These are phyloP conservation scores for Dascillus cervinus DNA, from an alignment of 2,888 invertebrate species.

Conservation along the genomic window DNA sequence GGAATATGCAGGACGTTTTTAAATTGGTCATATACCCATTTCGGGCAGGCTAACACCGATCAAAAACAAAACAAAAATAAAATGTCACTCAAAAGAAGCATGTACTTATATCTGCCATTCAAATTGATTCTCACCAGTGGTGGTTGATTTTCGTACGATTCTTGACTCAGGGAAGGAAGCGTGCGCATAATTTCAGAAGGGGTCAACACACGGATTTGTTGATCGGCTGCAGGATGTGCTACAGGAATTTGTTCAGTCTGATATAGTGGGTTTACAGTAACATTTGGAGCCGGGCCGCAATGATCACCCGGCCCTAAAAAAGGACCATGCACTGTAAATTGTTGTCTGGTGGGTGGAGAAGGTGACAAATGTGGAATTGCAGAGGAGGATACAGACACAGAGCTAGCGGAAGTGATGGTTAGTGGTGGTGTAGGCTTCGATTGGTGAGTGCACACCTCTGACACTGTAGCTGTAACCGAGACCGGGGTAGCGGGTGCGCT, in stretches of 20 bases:
- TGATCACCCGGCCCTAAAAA: constrained; percentile 44
- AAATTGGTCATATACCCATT: too few relatives aligned
- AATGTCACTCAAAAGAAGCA: too few relatives aligned
- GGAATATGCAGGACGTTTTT: too few relatives aligned
- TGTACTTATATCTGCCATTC: constrained; percentile 22
- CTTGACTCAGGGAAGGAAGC: constrained; percentile 74
- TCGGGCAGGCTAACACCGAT: too few relatives aligned
- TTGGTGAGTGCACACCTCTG: constrained; percentile 42
- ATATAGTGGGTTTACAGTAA: constrained; percentile 56
- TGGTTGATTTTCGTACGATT: constrained; percentile 56
- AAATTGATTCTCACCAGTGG: constrained; percentile 38
- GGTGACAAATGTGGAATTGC: constrained; percentile 18
- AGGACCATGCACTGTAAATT: constrained; percentile 42
- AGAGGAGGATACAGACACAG: constrained; percentile 19
- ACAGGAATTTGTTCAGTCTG: constrained; percentile 24
- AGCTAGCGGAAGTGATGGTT: constrained; percentile 28
- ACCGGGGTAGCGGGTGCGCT: constrained; percentile 17
- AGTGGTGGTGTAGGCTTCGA: constrained; percentile 30
- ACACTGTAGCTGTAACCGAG: constrained; percentile 27
- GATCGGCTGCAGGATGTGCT: constrained; percentile 49
- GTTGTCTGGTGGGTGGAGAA: constrained; percentile 38
- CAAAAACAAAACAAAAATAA: constrained; percentile 17
- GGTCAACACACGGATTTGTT: constrained; percentile 81
- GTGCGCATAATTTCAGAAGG: constrained; percentile 88
- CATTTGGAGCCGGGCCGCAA: constrained; percentile 59